These are phyloP conservation scores for Sebastolobus altivelis DNA, from an alignment of 2,797 vertebrate species.

Conservation along the genomic window DNA sequence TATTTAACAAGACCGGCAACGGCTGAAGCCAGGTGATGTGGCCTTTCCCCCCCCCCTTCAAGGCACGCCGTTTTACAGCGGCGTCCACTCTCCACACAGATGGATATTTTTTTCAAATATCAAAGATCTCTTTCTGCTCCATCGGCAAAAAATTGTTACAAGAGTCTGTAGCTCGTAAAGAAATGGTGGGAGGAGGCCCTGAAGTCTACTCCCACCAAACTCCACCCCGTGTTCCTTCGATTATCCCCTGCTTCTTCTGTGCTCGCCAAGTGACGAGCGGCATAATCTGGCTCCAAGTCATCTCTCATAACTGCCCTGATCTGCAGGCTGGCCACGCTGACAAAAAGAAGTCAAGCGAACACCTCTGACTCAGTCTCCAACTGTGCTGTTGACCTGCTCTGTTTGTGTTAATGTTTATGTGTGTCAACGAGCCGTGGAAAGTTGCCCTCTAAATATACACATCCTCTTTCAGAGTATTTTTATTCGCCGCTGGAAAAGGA, in stretches of 20 bases:
- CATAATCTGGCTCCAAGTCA: constrained; percentile 42
- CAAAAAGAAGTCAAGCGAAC: constrained; percentile 27
- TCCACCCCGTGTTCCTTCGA: constrained; percentile 26
- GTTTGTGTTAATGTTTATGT: constrained; percentile 40
- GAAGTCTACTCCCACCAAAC: constrained; percentile 41
- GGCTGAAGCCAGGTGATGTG: constrained; percentile 70
- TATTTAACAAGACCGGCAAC: constrained; percentile 63
- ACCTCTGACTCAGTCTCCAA: constrained; percentile 27
- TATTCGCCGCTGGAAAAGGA: constrained; percentile 58
- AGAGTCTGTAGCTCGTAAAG: constrained; percentile 67
- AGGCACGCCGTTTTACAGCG: constrained; percentile 63
- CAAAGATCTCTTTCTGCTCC: constrained; percentile 76
- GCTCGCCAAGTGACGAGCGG: constrained; percentile 14
- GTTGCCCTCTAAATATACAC: constrained; percentile 51
- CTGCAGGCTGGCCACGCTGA: not conserved
- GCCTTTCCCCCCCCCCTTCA: constrained; percentile 50
- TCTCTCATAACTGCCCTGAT: constrained; percentile 30
- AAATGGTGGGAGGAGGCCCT: constrained; percentile 45
- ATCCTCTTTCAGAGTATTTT: constrained; percentile 61
- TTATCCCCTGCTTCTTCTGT: not conserved
- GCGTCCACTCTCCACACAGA: constrained; percentile 61
- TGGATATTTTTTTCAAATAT: constrained; percentile 72
- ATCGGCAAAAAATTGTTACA: constrained; percentile 71
- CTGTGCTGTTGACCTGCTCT: constrained; percentile 32
- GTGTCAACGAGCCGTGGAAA: constrained; percentile 53